Evolutionary conservation across 2,113 vertebrate species (phyloP).

Genomic region (Ictalurus furcatus): DNA sequence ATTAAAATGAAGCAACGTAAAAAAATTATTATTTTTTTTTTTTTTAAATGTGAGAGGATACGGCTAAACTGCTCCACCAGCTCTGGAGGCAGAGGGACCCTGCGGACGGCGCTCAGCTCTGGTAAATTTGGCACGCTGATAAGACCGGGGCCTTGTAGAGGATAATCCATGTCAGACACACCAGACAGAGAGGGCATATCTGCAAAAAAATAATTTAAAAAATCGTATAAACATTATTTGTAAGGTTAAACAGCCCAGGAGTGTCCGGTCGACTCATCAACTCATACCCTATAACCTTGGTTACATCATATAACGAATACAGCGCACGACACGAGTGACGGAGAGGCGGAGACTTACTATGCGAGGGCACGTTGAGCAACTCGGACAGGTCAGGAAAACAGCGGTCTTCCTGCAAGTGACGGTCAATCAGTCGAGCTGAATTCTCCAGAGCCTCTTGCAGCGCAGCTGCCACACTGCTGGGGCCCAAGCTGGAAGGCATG

Average conservation of each 20-base stretch:
- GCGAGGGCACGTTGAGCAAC: constrained; percentile 83
- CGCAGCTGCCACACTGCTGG: constrained; percentile 69
- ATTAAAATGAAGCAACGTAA: neutral
- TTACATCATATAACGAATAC: neutral
- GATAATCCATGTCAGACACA: constrained; percentile 97
- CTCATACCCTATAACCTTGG: neutral
- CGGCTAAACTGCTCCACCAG: constrained; percentile 96
- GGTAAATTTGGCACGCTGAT: constrained; percentile 88
- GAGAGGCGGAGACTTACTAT: constrained; percentile 73
- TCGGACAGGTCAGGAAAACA: constrained; percentile 91
- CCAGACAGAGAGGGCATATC: constrained; percentile 91
- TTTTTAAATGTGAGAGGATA: constrained; percentile 77
- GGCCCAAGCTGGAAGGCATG: constrained; percentile 81
- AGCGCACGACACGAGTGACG: no score
- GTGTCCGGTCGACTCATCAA: neutral
- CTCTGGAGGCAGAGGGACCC: constrained; percentile 93
- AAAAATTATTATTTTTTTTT: no score
- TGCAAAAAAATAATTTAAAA: constrained; percentile 59
- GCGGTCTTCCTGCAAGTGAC: constrained; percentile 87
- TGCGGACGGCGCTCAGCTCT: constrained; percentile 86
- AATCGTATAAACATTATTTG: neutral
- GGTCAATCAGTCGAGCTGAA: constrained; percentile 84
- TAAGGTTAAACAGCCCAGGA: neutral
- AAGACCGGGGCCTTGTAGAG: constrained; percentile 89
- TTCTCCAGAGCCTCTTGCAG: constrained; percentile 84